Evolutionary conservation across 2,888 invertebrate genomes (phyloP).

Genomic region (Panopea generosa): DNA sequence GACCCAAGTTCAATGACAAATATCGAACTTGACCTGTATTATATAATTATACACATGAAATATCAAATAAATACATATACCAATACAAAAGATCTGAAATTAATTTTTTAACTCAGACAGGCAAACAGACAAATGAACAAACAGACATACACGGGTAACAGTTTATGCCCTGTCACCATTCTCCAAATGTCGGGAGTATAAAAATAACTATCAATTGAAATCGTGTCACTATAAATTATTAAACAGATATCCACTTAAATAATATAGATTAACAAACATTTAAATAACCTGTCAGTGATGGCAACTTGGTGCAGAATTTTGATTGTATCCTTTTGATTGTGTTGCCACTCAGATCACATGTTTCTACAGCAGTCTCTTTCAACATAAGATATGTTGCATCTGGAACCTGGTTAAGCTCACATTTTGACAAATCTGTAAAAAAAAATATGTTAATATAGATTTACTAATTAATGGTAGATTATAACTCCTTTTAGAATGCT

Average conservation of each 20-base stretch:
- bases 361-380: conserved; percentile 65
- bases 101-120: too few species aligned
- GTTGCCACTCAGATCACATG: conserved; percentile 73
- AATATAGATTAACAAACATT: neutral
- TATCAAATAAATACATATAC: too few species aligned
- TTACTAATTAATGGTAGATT: too few species aligned
- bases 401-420: conserved; percentile 75
- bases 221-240: neutral
- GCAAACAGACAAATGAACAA: too few species aligned
- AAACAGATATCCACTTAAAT: neutral
- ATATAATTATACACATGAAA: too few species aligned
- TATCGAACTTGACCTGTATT: too few species aligned
- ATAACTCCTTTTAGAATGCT: too few species aligned
- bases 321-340: conserved; percentile 71
- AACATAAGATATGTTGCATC: conserved; percentile 78
- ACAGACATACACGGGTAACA: too few species aligned
- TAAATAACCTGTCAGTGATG: conserved; percentile 73
- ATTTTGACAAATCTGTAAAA: conserved; percentile 75
- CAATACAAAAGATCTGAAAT: too few species aligned
- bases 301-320: conserved; percentile 74
- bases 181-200: too few species aligned
- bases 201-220: neutral
- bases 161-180: too few species aligned
- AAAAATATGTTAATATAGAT: neutral
- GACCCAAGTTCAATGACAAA: too few species aligned